These are phyloP conservation scores for Colletes gigas DNA, from an alignment of 1,140 invertebrate genomes.

Conservation along the genomic window DNA sequence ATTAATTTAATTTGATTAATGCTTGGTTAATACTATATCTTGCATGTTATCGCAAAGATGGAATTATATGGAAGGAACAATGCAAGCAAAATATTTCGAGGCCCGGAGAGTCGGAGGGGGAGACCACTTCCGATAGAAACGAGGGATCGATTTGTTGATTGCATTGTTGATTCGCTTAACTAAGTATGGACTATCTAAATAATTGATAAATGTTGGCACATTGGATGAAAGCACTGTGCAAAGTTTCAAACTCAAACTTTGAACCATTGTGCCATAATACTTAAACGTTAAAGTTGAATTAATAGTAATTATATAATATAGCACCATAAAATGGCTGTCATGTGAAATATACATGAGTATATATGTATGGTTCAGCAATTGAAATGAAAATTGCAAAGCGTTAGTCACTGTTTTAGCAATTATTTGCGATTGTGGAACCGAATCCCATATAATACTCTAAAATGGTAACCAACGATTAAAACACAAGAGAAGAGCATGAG, in stretches of 20 bases:
- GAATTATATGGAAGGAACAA: constrained; percentile 1
- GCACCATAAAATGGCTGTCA: constrained; percentile 53
- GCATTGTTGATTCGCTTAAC: constrained; percentile 18
- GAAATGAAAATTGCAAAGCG: background rate
- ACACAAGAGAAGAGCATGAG: constrained; percentile 29
- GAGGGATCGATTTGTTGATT: constrained; percentile 9
- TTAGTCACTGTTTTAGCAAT: constrained; percentile 40
- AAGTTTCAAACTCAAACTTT: constrained; percentile 1
- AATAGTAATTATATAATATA: constrained; percentile 42
- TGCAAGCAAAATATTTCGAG: constrained; percentile 13
- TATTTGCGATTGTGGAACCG: constrained; percentile 20
- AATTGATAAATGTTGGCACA: constrained; percentile 54
- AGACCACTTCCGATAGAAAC: background rate
- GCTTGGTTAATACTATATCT: constrained; percentile 35
- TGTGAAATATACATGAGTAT: background rate
- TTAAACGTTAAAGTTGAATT: constrained; percentile 41
- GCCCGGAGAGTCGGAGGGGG: background rate
- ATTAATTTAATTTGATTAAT: constrained; percentile 39
- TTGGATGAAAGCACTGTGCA: constrained; percentile 35
- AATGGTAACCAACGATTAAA: constrained; percentile 46
- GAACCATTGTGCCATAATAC: background rate
- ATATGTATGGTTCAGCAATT: constrained; percentile 3
- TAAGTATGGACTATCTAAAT: constrained; percentile 23
- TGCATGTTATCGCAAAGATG: background rate
- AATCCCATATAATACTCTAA: constrained; percentile 31